Percentiles rank a stretch among this genome's conserved stretches.
Evolutionary conservation across 2,888 invertebrate genomes (phyloP).

Genomic region (Tribolium freemani): DNA sequence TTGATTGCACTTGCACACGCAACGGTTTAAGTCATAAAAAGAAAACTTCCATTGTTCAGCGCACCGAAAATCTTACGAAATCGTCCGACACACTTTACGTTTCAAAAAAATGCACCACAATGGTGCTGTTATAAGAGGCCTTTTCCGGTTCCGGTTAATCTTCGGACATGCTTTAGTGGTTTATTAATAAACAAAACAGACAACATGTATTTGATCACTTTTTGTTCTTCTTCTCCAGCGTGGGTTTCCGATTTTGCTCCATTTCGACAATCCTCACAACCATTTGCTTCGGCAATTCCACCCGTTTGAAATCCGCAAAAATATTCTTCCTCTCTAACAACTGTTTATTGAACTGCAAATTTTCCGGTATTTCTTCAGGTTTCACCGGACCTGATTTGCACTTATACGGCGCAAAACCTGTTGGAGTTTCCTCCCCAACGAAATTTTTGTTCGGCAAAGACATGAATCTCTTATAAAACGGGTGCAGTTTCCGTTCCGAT

Average conservation of each 20-base stretch:
- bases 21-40: constrained; percentile 21
- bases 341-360: constrained; percentile 58
- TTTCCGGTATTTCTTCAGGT: constrained; percentile 56
- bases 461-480: constrained; percentile 59
- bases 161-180: background rate
- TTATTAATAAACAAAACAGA: background rate
- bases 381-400: constrained; percentile 58
- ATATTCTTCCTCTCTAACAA: constrained; percentile 62
- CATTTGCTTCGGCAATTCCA: constrained; percentile 60
- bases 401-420: constrained; percentile 16
- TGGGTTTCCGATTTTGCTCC: constrained; percentile 51
- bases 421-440: background rate
- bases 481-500: constrained; percentile 61
- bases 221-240: constrained; percentile 41
- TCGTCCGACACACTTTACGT: constrained; percentile 15
- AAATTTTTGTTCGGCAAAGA: constrained; percentile 44
- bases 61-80: constrained; percentile 30
- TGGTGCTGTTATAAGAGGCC: background rate
- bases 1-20: constrained; percentile 30
- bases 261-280: constrained; percentile 58
- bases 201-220: background rate
- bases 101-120: constrained; percentile 42
- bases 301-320: constrained; percentile 59
- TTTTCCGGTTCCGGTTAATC: constrained; percentile 22
- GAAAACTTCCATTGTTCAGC: constrained; percentile 26